These are phyloP conservation scores for Oceanodroma leucorhoa DNA, from an alignment of 2,797 vertebrate genomes.

Conservation along the genomic window DNA sequence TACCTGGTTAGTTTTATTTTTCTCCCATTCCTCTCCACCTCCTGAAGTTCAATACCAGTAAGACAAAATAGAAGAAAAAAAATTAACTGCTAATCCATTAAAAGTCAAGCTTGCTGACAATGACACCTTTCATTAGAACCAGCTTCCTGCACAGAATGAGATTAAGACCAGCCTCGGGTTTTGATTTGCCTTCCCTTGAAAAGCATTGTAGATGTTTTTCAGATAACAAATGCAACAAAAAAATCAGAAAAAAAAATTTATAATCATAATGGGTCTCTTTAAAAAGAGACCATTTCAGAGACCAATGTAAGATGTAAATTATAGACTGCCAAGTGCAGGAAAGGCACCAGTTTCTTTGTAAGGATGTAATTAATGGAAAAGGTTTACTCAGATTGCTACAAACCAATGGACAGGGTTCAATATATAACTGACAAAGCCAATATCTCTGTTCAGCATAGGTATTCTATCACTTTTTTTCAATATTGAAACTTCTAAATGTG, in stretches of 20 bases:
- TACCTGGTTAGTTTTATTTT: not conserved
- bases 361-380: not conserved
- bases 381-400: not conserved
- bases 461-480: not conserved
- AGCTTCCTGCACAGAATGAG: not conserved
- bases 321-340: not conserved
- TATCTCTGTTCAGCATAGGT: not conserved
- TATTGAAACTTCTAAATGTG: not conserved
- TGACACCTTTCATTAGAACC: conserved; percentile 10
- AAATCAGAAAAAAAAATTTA: not conserved
- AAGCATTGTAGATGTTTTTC: not conserved
- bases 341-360: not conserved
- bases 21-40: not conserved
- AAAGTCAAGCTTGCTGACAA: not conserved
- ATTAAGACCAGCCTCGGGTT: not conserved
- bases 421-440: not conserved
- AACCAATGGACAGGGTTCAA: not conserved
- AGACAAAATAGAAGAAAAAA: not conserved
- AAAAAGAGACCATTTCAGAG: not conserved
- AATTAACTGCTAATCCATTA: conserved; percentile 15
- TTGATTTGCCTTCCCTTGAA: not conserved
- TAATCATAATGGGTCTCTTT: not conserved
- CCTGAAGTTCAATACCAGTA: not conserved
- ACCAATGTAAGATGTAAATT: not conserved
- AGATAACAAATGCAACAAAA: not conserved